A percentile compares a stretch with the other conserved stretches of the same genome.
phyloP scores from a whole-genome alignment of 53 echinoderm and acorn worm species.

The Holothuria leucospilota region DNA sequence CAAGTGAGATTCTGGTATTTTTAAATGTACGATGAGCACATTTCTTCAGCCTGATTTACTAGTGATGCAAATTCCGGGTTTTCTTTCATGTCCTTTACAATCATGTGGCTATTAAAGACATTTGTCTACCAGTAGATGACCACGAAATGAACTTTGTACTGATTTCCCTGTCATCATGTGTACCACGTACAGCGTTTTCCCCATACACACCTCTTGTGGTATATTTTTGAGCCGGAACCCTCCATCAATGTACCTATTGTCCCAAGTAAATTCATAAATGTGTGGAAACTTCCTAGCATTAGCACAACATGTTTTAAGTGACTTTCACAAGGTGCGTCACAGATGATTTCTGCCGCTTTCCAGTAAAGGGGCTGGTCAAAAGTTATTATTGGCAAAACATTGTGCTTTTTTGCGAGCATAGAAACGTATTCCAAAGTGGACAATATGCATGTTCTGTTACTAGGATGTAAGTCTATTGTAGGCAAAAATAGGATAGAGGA shows the following conservation, averaged over 20 bases:
- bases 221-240: too few species aligned
- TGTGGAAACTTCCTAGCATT: constrained; percentile 34
- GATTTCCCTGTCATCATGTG: constrained; percentile 56
- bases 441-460: constrained; percentile 36
- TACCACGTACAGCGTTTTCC: constrained; percentile 38
- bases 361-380: constrained; percentile 51
- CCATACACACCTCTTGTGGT: too few species aligned
- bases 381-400: too few species aligned
- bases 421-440: constrained; percentile 17
- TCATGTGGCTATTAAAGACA: constrained; percentile 36
- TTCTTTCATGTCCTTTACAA: constrained; percentile 44
- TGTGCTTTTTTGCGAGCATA: neutral
- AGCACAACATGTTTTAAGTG: constrained; percentile 24
- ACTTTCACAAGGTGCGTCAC: constrained; percentile 19
- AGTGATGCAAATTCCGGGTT: constrained; percentile 46
- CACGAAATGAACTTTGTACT: constrained; percentile 39
- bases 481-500: constrained; percentile 42
- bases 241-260: too few species aligned
- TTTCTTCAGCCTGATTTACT: constrained; percentile 16
- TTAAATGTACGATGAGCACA: too few species aligned
- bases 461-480: constrained; percentile 50
- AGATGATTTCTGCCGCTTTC: constrained; percentile 24
- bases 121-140: constrained; percentile 46
- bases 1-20: too few species aligned
- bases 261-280: too few species aligned